phyloP scores from a whole-genome alignment of 2,797 vertebrate species.

The Tiaroga cobitis region DNA sequence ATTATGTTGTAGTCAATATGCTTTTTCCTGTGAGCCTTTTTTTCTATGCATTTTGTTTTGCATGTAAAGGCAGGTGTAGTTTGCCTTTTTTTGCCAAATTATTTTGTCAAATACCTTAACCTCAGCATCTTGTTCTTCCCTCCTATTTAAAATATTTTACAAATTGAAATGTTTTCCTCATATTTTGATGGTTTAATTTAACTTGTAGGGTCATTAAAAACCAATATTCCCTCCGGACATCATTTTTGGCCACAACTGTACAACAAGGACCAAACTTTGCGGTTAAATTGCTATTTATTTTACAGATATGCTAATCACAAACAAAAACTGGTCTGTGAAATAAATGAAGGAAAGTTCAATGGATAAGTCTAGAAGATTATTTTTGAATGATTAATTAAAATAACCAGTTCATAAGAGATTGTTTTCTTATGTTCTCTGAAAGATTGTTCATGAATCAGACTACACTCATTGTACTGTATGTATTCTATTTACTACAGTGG shows the following conservation, averaged over 20 bases:
- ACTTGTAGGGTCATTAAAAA: too few species aligned
- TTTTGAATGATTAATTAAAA: neutral
- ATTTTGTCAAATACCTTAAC: neutral
- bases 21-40: neutral
- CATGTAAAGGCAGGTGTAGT: neutral
- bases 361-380: neutral
- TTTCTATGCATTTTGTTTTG: neutral
- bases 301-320: neutral
- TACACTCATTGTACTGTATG: neutral
- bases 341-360: neutral
- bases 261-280: neutral
- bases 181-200: too few species aligned
- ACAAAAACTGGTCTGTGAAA: neutral
- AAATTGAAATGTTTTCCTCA: too few species aligned
- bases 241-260: neutral
- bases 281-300: neutral
- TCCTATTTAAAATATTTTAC: too few species aligned
- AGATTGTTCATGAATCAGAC: neutral
- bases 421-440: too few species aligned
- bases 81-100: neutral
- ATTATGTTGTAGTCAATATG: neutral
- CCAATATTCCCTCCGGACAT: neutral
- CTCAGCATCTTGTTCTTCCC: neutral
- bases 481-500: neutral
- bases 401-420: neutral